phyloP scores from a whole-genome alignment of 2,797 vertebrate genomes.

The Danio tinwini region DNA sequence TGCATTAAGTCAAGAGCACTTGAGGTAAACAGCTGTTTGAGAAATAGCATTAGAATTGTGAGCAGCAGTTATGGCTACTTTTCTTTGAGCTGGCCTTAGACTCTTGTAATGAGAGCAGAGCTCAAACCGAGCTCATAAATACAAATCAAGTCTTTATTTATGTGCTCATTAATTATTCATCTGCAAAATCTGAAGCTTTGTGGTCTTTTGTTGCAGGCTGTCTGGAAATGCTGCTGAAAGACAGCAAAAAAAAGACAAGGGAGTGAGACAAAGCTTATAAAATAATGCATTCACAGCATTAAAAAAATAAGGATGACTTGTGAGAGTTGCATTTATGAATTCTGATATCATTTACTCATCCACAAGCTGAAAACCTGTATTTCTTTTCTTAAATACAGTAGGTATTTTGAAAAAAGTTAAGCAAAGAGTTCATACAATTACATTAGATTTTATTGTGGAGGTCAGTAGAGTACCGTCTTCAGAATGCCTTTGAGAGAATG shows the following conservation, averaged over 20 bases:
- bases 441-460: no score
- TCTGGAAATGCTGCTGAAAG: slow-evolving; percentile 12
- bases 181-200: slow-evolving; percentile 56
- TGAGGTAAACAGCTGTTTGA: slow-evolving; percentile 31
- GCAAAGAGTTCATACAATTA: no score
- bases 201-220: slow-evolving; percentile 31
- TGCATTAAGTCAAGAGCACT: slow-evolving; percentile 33
- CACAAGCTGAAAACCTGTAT: neutral
- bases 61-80: slow-evolving; percentile 1
- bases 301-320: neutral
- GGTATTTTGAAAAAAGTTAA: no score
- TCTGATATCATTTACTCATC: no score
- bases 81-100: slow-evolving; percentile 42
- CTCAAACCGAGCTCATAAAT: slow-evolving; percentile 63
- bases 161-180: slow-evolving; percentile 69
- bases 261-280: neutral
- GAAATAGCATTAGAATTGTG: slow-evolving; percentile 22
- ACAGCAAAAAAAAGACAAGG: neutral
- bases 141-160: slow-evolving; percentile 64
- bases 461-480: no score
- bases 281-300: neutral
- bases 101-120: slow-evolving; percentile 43
- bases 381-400: no score
- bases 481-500: no score
- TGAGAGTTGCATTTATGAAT: neutral